Conservation (phyloP, 1,140 invertebrate genomes). For the Bombyx mandarina region DNA sequence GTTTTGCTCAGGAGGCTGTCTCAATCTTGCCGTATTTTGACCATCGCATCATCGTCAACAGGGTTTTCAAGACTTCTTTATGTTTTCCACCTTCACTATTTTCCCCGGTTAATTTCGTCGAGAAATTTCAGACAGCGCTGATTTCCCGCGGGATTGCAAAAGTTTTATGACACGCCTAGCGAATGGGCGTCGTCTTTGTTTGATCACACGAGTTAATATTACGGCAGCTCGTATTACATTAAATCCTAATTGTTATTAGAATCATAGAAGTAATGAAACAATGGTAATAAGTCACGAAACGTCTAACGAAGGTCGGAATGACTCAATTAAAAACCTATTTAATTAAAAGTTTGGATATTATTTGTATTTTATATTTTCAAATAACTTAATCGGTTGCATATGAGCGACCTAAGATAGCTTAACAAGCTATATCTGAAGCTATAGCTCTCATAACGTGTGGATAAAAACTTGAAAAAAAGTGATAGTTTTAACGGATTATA, state of each 20-base stretch:
- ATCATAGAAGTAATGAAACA: too few species aligned
- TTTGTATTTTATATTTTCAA: too few species aligned
- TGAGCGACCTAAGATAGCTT: too few species aligned
- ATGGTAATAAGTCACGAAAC: too few species aligned
- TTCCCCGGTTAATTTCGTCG: constrained; percentile 12
- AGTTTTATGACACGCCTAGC: constrained; percentile 9
- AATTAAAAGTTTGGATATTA: too few species aligned
- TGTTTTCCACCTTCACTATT: constrained; percentile 3
- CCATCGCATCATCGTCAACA: background rate
- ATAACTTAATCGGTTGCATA: too few species aligned
- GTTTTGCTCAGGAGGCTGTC: constrained; percentile 9
- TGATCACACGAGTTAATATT: constrained; percentile 6
- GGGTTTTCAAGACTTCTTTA: background rate
- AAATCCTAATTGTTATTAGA: background rate
- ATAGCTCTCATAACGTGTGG: too few species aligned
- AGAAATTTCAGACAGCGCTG: constrained; percentile 9
- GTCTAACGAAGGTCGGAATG: too few species aligned
- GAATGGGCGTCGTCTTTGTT: constrained; percentile 7
- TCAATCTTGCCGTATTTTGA: constrained; percentile 4
- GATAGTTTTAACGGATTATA: too few species aligned
- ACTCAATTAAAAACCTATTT: too few species aligned
- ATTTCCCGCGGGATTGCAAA: constrained; percentile 12
- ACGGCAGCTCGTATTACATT: background rate
- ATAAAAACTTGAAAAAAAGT: too few species aligned
- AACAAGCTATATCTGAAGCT: too few species aligned